phyloP scores from a whole-genome alignment of 2,888 invertebrate species.

The Neoaliturus tenellus region DNA sequence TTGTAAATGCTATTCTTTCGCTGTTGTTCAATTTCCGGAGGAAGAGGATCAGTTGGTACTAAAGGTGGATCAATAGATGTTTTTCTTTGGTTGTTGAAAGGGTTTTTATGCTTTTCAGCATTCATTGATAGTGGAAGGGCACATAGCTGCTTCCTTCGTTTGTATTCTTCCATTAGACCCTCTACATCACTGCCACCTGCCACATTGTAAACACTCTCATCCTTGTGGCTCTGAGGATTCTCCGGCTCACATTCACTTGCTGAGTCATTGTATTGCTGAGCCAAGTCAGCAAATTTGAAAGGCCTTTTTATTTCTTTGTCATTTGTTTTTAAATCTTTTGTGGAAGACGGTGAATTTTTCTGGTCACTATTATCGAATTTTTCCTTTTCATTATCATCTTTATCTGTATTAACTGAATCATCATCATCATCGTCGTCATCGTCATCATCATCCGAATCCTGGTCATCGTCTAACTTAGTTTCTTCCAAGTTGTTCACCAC shows the following conservation, averaged over 20 bases:
- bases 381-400: slow-evolving; percentile 60
- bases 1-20: slow-evolving; percentile 88
- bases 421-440: slow-evolving; percentile 52
- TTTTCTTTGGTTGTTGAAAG: slow-evolving; percentile 68
- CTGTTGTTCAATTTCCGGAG: slow-evolving; percentile 90
- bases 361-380: slow-evolving; percentile 58
- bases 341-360: slow-evolving; percentile 1
- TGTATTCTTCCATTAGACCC: slow-evolving; percentile 74
- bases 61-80: slow-evolving; percentile 69
- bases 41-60: slow-evolving; percentile 81
- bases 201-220: slow-evolving; percentile 53
- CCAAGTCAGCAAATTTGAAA: slow-evolving; percentile 60
- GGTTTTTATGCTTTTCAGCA: slow-evolving; percentile 69
- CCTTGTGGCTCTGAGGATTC: slow-evolving; percentile 17
- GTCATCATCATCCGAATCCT: slow-evolving; percentile 45
- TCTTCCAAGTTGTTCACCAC: slow-evolving; percentile 43
- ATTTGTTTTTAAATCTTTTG: too few relatives aligned
- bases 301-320: slow-evolving; percentile 53
- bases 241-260: slow-evolving; percentile 57
- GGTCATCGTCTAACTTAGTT: slow-evolving; percentile 15
- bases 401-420: slow-evolving; percentile 36
- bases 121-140: slow-evolving; percentile 69
- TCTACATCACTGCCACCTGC: slow-evolving; percentile 58
- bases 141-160: slow-evolving; percentile 74
- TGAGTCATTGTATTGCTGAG: slow-evolving; percentile 56